Percentiles rank a stretch among this genome's conserved stretches.
These are phyloP conservation scores for Agelaius tricolor DNA, from an alignment of 2,113 vertebrate species.

Conservation along the genomic window DNA sequence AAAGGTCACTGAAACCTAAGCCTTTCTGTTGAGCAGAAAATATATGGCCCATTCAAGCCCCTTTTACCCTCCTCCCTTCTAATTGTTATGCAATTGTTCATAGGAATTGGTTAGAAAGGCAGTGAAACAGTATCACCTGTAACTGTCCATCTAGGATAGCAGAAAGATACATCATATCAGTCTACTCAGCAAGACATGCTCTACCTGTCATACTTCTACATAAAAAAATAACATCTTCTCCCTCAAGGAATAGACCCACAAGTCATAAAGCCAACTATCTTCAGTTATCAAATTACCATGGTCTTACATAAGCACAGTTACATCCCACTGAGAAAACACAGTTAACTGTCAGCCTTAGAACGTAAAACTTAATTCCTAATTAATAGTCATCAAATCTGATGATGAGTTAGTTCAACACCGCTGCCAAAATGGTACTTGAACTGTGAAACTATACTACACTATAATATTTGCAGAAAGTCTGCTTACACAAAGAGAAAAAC, in stretches of 20 bases:
- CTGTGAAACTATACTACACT: not conserved
- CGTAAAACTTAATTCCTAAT: not conserved
- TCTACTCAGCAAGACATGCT: not conserved
- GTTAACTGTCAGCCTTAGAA: not conserved
- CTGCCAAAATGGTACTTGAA: not conserved
- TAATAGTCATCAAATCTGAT: not conserved
- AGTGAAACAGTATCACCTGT: not conserved
- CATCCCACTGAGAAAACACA: not conserved
- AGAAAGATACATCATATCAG: not conserved
- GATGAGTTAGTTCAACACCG: not conserved
- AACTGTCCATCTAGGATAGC: not conserved
- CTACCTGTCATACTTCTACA: not conserved
- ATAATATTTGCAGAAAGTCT: not conserved
- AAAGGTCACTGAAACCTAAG: not conserved
- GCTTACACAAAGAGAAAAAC: not conserved
- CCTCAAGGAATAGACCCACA: not conserved
- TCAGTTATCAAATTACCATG: not conserved
- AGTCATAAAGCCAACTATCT: not conserved
- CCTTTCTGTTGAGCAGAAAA: not conserved
- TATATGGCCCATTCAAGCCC: not conserved
- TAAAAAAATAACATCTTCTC: not conserved
- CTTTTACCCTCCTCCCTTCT: not conserved
- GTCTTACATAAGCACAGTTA: not conserved
- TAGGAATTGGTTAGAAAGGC: not conserved
- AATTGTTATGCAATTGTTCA: not conserved